Evolutionary conservation across 1,140 invertebrate genomes (phyloP).

Genomic region (Himalopsyche phryganea): DNA sequence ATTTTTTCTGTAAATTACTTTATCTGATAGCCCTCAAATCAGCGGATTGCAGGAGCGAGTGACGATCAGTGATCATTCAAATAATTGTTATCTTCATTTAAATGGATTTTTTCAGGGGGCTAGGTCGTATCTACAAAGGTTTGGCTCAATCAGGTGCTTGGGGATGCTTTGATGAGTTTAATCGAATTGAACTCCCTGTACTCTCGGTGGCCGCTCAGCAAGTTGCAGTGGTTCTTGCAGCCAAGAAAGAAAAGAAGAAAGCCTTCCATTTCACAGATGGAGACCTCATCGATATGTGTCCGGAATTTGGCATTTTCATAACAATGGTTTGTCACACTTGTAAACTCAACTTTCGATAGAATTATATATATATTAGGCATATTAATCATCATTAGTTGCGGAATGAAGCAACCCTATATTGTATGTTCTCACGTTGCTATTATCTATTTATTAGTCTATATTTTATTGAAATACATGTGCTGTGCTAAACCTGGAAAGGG

Average conservation of each 20-base stretch:
- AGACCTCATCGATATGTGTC: conserved; percentile 87
- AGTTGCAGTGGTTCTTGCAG: conserved; percentile 88
- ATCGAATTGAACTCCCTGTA: conserved; percentile 92
- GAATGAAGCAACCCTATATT: no score
- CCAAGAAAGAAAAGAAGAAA: conserved; percentile 89
- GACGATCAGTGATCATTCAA: no score
- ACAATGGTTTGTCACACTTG: conserved; percentile 90
- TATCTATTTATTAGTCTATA: no score
- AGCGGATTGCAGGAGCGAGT: no score
- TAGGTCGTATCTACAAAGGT: conserved; percentile 87
- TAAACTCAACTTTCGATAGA: no score
- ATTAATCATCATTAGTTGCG: no score
- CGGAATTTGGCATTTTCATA: conserved; percentile 95
- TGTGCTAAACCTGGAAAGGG: no score
- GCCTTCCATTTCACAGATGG: conserved; percentile 92
- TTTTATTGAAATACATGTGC: no score
- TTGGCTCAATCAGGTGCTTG: conserved; percentile 93
- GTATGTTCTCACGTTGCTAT: no score
- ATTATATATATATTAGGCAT: no score
- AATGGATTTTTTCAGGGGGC: conserved; percentile 63
- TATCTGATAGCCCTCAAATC: no score
- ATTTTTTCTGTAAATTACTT: no score
- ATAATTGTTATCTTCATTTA: background rate
- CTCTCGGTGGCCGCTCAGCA: conserved; percentile 96
- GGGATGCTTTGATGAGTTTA: conserved; percentile 97